Conservation (phyloP, 2,888 invertebrate genomes). For the Sinohyriopsis cumingii region DNA sequence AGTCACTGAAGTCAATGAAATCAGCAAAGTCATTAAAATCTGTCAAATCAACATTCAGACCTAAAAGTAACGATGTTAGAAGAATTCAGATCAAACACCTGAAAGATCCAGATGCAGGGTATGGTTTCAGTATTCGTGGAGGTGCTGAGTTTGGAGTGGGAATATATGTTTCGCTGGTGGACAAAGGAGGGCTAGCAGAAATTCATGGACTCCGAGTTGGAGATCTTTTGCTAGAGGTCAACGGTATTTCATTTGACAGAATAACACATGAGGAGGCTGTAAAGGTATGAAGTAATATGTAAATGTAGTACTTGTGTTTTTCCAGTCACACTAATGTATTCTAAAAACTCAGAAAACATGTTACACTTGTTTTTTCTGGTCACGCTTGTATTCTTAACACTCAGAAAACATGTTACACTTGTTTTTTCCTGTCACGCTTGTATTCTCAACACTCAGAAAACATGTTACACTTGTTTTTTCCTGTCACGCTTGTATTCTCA, state of each 20-base stretch:
- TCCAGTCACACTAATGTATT: not conserved
- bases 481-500: too few species aligned
- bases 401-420: too few species aligned
- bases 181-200: slow-evolving; percentile 93
- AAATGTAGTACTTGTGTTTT: not conserved
- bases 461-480: too few species aligned
- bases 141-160: slow-evolving; percentile 95
- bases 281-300: slow-evolving; percentile 43
- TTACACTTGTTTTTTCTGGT: too few species aligned
- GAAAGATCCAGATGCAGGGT: slow-evolving; percentile 69
- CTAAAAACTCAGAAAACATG: too few species aligned
- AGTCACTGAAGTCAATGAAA: slow-evolving; percentile 14
- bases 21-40: slow-evolving; percentile 7
- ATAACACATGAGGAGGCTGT: slow-evolving; percentile 66
- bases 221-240: slow-evolving; percentile 94
- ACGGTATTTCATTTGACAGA: slow-evolving; percentile 85
- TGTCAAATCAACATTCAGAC: slow-evolving; percentile 1
- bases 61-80: slow-evolving; percentile 22
- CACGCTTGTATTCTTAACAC: too few species aligned
- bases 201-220: slow-evolving; percentile 83
- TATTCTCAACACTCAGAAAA: too few species aligned
- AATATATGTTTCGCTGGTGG: slow-evolving; percentile 95
- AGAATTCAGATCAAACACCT: slow-evolving; percentile 29
- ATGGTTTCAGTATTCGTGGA: slow-evolving; percentile 96
- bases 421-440: too few species aligned